phyloP scores from a whole-genome alignment of 2,888 invertebrate species.

The Mythimna ferrago region DNA sequence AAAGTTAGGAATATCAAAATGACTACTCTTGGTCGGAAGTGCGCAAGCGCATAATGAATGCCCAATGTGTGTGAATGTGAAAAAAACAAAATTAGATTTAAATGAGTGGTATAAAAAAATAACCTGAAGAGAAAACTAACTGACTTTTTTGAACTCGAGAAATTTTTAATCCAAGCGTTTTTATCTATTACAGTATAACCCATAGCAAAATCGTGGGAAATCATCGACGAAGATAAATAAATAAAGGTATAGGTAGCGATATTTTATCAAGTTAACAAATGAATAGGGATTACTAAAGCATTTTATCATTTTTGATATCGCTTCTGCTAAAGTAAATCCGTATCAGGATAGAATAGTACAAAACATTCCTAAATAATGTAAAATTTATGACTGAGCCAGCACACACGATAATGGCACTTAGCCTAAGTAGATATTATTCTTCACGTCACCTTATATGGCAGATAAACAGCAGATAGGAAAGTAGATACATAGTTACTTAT shows the following conservation, averaged over 20 bases:
- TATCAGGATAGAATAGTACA: conserved; percentile 1
- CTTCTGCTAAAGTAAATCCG: neutral
- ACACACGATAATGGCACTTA: conserved; percentile 23
- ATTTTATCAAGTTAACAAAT: neutral
- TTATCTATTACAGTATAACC: neutral
- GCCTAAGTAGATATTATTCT: conserved; percentile 35
- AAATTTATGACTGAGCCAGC: conserved; percentile 5
- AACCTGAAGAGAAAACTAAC: too few species aligned
- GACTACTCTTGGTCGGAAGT: neutral
- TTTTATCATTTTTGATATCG: conserved; percentile 5
- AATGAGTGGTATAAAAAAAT: too few species aligned
- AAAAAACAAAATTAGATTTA: too few species aligned
- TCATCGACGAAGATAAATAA: neutral
- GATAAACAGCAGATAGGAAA: conserved; percentile 11
- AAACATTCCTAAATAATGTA: neutral
- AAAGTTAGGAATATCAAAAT: neutral
- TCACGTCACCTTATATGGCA: conserved; percentile 7
- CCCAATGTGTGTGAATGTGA: too few species aligned
- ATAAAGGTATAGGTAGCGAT: neutral
- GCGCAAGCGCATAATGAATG: neutral
- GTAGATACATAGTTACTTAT: neutral
- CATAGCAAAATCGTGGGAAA: neutral
- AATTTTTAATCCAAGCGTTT: neutral
- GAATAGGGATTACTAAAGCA: neutral
- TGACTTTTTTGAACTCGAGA: neutral